phyloP scores from a whole-genome alignment of 2,797 vertebrate genomes.

The Poecile montanus region DNA sequence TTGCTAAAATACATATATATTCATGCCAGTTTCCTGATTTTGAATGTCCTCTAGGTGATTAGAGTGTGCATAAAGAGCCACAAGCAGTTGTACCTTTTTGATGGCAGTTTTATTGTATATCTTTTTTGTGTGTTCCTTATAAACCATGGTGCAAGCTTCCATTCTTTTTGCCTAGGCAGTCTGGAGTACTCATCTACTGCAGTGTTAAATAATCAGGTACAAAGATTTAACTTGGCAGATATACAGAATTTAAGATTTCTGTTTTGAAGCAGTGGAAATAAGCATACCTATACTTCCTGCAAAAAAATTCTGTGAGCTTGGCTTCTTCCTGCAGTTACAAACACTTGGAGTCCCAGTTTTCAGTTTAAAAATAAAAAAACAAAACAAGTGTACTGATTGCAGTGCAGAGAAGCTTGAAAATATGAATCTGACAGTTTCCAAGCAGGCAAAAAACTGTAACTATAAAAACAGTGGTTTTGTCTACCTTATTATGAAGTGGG shows the following conservation, averaged over 20 bases:
- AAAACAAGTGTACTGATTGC: not conserved
- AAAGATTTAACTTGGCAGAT: not conserved
- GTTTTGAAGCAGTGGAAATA: not conserved
- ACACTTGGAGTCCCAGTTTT: not conserved
- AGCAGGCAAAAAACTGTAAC: not conserved
- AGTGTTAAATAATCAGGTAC: not conserved
- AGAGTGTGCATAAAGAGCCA: not conserved
- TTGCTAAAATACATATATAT: not conserved
- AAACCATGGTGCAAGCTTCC: not conserved
- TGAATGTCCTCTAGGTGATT: not conserved
- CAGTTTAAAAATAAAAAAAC: not conserved
- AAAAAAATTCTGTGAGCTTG: not conserved
- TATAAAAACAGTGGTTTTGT: not conserved
- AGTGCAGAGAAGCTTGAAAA: not conserved
- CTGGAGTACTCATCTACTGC: not conserved
- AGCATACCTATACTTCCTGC: not conserved
- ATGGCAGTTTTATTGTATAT: not conserved
- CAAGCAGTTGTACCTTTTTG: not conserved
- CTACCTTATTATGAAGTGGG: not conserved
- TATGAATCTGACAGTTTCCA: not conserved
- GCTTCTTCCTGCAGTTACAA: not conserved
- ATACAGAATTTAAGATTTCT: not conserved
- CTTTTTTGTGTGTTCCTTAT: not conserved
- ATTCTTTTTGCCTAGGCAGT: not conserved
- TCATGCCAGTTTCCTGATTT: not conserved